phyloP scores from a whole-genome alignment of 2,113 vertebrate genomes.

The Lethenteron camtschaticum region DNA sequence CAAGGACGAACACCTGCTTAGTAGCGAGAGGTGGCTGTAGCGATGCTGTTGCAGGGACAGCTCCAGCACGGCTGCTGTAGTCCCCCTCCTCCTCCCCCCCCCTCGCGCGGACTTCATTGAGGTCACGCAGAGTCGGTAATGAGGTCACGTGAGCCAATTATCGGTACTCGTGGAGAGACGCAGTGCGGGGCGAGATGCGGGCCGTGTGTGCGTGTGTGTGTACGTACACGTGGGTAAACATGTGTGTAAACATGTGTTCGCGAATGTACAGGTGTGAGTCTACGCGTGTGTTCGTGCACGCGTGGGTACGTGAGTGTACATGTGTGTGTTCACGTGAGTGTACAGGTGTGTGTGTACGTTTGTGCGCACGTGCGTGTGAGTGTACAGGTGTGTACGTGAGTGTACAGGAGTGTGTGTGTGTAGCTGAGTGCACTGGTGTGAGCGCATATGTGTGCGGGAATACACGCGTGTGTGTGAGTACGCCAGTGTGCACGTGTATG shows the following conservation, averaged over 20 bases:
- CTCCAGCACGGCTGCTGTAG: too few species aligned
- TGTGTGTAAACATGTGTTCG: neutral
- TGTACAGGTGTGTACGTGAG: neutral
- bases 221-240: neutral
- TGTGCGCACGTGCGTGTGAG: neutral
- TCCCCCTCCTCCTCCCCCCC: too few species aligned
- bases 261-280: neutral
- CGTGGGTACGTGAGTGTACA: neutral
- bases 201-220: neutral
- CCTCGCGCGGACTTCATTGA: too few species aligned
- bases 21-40: too few species aligned
- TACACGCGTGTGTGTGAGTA: neutral
- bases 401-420: neutral
- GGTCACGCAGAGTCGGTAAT: too few species aligned
- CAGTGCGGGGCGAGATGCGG: too few species aligned
- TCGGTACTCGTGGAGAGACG: too few species aligned
- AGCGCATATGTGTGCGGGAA: neutral
- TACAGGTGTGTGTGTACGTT: neutral
- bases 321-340: neutral
- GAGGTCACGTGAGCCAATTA: too few species aligned
- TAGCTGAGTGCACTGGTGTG: neutral
- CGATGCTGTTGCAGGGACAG: too few species aligned
- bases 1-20: too few species aligned
- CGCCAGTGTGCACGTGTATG: neutral
- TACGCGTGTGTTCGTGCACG: neutral